phyloP scores from a whole-genome alignment of 92 coral and sea anemone species.

The Epizoanthus fatuus region DNA sequence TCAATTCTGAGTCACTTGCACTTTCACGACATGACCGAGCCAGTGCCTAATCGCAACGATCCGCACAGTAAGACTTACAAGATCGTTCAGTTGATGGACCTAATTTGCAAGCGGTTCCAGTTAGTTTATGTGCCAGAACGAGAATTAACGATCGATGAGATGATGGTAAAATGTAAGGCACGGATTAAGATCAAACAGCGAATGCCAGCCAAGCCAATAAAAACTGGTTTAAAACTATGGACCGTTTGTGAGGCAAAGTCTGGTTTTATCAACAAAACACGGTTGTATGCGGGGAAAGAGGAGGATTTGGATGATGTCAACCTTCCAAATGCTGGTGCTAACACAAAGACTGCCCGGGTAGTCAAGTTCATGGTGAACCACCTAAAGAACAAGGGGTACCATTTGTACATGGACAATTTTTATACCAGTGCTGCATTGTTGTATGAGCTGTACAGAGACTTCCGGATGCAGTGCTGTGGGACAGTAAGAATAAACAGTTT shows the following conservation, averaged over 20 bases:
- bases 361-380: conserved; percentile 17
- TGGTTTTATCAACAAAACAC: conserved; percentile 1
- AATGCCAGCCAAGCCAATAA: too few relatives aligned
- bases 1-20: neutral
- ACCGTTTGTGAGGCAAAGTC: conserved; percentile 30
- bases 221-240: neutral
- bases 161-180: conserved; percentile 28
- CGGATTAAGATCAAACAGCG: neutral
- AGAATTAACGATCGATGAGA: conserved; percentile 37
- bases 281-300: conserved; percentile 3
- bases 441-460: too few relatives aligned
- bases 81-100: neutral
- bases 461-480: too few relatives aligned
- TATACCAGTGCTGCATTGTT: too few relatives aligned
- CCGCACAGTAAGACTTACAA: neutral
- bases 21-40: conserved; percentile 9
- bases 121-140: conserved; percentile 30
- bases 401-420: neutral
- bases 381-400: conserved; percentile 35
- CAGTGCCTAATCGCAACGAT: neutral
- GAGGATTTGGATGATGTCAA: neutral
- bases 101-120: conserved; percentile 5
- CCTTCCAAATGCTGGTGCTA: neutral
- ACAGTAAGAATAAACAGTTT: neutral
- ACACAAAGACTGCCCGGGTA: conserved; percentile 7